phyloP scores from a whole-genome alignment of 53 echinoderm and acorn worm genomes.

The Antedon mediterranea region DNA sequence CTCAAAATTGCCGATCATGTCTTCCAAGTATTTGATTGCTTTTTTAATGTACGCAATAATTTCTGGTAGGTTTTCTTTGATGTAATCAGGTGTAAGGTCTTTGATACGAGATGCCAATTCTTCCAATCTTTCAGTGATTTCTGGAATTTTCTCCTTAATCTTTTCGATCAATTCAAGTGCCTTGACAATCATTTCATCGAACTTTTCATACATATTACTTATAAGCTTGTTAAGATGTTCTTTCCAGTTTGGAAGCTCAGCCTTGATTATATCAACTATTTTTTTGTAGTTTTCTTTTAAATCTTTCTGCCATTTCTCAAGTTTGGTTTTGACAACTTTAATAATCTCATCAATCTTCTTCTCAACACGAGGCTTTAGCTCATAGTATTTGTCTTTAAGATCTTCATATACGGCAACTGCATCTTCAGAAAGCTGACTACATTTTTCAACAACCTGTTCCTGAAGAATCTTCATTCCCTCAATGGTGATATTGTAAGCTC shows the following conservation, averaged over 20 bases:
- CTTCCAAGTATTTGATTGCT: not conserved
- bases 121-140: conserved; percentile 5
- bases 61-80: conserved; percentile 9
- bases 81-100: not conserved
- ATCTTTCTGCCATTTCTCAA: not conserved
- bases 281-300: not conserved
- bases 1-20: not conserved
- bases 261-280: not conserved
- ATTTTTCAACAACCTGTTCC: not conserved
- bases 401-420: not conserved
- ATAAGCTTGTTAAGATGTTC: not conserved
- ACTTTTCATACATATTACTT: not conserved
- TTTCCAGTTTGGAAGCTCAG: not conserved
- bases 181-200: not conserved
- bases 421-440: not conserved
- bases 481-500: not conserved
- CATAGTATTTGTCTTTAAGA: not conserved
- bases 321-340: not conserved
- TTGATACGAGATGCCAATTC: not conserved
- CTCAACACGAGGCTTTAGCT: not conserved
- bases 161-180: conserved; percentile 14
- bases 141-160: conserved; percentile 4
- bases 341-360: not conserved
- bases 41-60: not conserved
- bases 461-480: not conserved